Percentiles rank a stretch among this genome's conserved stretches.
Conservation (phyloP, 2,797 vertebrate genomes). For the Hydrolagus colliei region DNA sequence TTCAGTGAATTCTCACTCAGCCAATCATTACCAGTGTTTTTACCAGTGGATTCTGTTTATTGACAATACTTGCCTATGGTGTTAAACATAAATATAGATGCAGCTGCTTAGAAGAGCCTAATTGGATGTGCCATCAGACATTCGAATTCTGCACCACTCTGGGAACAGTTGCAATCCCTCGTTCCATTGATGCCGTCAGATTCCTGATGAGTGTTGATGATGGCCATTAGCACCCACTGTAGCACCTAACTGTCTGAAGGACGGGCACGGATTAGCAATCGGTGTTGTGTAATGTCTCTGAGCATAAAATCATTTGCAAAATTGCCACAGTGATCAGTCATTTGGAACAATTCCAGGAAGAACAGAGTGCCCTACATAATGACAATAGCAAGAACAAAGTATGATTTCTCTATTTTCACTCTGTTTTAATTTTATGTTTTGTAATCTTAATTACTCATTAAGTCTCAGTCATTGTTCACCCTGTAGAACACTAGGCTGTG, state of each 20-base stretch:
- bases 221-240: background rate
- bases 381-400: background rate
- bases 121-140: background rate
- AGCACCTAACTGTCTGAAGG: constrained; percentile 3
- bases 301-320: constrained; percentile 19
- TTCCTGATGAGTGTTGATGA: constrained; percentile 23
- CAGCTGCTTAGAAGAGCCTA: background rate
- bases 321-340: background rate
- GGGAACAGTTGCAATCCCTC: background rate
- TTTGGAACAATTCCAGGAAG: constrained; percentile 13
- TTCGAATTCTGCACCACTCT: background rate
- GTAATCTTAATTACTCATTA: background rate
- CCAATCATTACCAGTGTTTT: too few species aligned
- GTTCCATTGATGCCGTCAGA: background rate
- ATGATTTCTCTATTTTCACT: background rate
- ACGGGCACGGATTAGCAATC: background rate
- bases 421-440: background rate
- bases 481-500: background rate
- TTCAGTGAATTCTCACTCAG: too few species aligned
- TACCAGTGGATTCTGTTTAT: too few species aligned
- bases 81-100: background rate
- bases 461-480: background rate
- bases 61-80: too few species aligned
- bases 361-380: background rate
- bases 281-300: constrained; percentile 2